Conservation (phyloP, 2,797 vertebrate genomes). For the Triplophysa bombifrons region DNA sequence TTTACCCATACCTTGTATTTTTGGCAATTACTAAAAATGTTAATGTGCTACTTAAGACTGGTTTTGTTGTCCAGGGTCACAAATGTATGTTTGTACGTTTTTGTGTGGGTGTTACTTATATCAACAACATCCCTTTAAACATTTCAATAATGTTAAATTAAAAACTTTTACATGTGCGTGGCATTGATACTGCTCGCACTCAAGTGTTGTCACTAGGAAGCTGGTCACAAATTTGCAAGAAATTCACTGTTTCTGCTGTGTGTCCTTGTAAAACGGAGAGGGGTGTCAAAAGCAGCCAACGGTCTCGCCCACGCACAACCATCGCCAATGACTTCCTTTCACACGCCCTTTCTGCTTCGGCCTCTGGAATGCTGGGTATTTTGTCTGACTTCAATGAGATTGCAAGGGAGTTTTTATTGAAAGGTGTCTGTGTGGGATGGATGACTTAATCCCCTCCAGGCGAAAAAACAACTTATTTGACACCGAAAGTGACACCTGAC, state of each 20-base stretch:
- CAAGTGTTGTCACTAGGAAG: conserved; percentile 47
- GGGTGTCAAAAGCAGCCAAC: conserved; percentile 57
- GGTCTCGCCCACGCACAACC: conserved; percentile 63
- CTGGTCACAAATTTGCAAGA: conserved; percentile 13
- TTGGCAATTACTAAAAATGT: too few species aligned
- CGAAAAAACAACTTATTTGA: conserved; percentile 72
- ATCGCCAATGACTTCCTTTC: conserved; percentile 62
- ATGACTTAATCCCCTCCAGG: conserved; percentile 67
- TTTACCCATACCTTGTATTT: too few species aligned
- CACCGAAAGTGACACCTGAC: conserved; percentile 74
- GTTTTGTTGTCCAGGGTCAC: too few species aligned
- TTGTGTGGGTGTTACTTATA: too few species aligned
- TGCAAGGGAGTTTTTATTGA: conserved; percentile 45
- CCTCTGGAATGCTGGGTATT: conserved; percentile 40
- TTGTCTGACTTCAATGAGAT: conserved; percentile 45
- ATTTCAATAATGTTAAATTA: not conserved
- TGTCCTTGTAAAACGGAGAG: conserved; percentile 64
- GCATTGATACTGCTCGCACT: conserved; percentile 30
- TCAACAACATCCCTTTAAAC: conserved; percentile 39
- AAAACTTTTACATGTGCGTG: not conserved
- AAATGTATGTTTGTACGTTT: too few species aligned
- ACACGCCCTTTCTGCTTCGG: conserved; percentile 52
- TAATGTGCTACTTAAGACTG: too few species aligned
- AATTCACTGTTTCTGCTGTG: conserved; percentile 34
- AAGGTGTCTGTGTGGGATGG: conserved; percentile 46